phyloP scores from a whole-genome alignment of 2,113 vertebrate genomes.

The Toxotes chatareus region DNA sequence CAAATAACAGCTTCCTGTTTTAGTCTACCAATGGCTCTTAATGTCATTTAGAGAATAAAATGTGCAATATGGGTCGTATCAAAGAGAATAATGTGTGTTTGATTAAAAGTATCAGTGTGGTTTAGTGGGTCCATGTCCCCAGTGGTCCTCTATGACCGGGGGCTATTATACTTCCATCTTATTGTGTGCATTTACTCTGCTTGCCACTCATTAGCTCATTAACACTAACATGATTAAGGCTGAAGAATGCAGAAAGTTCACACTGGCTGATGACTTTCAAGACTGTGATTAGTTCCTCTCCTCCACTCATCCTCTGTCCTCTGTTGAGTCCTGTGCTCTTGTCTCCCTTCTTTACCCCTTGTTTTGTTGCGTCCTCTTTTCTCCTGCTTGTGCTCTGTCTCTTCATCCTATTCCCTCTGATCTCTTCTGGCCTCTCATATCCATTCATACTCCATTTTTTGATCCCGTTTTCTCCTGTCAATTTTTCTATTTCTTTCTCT shows the following conservation, averaged over 20 bases:
- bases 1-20: slow-evolving; percentile 1
- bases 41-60: slow-evolving; percentile 40
- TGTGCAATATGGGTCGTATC: slow-evolving; percentile 34
- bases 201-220: slow-evolving; percentile 59
- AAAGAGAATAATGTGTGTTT: slow-evolving; percentile 68
- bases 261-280: slow-evolving; percentile 54
- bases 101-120: slow-evolving; percentile 52
- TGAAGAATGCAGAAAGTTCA: slow-evolving; percentile 43
- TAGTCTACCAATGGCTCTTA: slow-evolving; percentile 11
- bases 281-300: slow-evolving; percentile 36
- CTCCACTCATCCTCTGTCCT: slow-evolving; percentile 23
- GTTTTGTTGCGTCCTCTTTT: background rate
- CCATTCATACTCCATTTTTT: background rate
- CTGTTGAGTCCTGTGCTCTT: slow-evolving; percentile 18
- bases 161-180: slow-evolving; percentile 51
- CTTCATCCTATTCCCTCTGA: background rate
- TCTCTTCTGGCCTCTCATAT: slow-evolving; percentile 12
- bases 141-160: slow-evolving; percentile 38
- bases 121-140: slow-evolving; percentile 29
- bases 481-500: background rate
- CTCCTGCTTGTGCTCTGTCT: background rate
- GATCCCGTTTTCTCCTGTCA: slow-evolving; percentile 10
- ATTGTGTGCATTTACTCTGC: slow-evolving; percentile 46
- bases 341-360: background rate
- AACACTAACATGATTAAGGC: slow-evolving; percentile 44